Percentiles rank a stretch among this genome's conserved stretches.
Evolutionary conservation across 2,888 invertebrate species (phyloP).

Genomic region (Dynastes tityus): DNA sequence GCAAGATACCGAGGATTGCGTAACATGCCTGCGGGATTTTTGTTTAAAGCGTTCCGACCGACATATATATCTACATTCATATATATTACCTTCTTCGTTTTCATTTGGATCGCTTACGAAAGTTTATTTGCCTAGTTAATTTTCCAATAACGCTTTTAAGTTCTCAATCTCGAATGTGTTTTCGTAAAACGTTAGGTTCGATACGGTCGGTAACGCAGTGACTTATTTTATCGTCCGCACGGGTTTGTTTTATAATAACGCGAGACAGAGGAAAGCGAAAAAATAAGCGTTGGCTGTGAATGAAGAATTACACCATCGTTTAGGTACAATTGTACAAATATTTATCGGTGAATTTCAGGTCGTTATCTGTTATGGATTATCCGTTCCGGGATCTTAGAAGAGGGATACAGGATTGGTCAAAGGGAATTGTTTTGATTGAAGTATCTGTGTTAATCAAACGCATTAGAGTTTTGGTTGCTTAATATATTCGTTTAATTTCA

Average conservation of each 20-base stretch:
- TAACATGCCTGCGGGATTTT: conserved; percentile 17
- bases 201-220: background rate
- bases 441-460: no score
- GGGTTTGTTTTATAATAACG: background rate
- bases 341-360: background rate
- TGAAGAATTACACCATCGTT: background rate
- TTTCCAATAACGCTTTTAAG: conserved; percentile 10
- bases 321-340: conserved; percentile 5
- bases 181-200: conserved; percentile 6
- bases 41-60: conserved; percentile 26
- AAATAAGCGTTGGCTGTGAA: background rate
- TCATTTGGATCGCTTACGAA: conserved; percentile 7
- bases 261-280: no score
- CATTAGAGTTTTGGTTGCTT: no score
- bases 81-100: conserved; percentile 26
- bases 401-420: no score
- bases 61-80: background rate
- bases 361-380: background rate
- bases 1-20: background rate
- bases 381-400: no score
- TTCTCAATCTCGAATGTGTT: conserved; percentile 5
- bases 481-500: no score
- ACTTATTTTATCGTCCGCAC: conserved; percentile 10
- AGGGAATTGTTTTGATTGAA: no score
- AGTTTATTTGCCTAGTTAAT: conserved; percentile 17